A percentile compares a stretch with the other conserved stretches of the same genome.
These are phyloP conservation scores for Sarcophaga carnaria DNA, from an alignment of 2,888 invertebrate species.

Conservation along the genomic window DNA sequence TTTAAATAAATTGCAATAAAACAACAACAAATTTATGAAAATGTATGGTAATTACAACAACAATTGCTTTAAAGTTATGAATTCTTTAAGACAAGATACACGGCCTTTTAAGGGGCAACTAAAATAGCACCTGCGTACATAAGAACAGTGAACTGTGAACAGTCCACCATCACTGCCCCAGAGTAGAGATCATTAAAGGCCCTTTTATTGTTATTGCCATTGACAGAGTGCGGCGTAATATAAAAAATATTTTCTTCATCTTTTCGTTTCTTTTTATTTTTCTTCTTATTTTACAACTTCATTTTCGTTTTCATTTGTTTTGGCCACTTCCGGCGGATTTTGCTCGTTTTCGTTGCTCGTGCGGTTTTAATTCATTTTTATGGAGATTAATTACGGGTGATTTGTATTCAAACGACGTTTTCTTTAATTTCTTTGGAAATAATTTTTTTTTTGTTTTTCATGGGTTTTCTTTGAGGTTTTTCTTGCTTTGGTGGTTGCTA, in stretches of 20 bases:
- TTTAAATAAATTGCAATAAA: not conserved
- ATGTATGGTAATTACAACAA: too few species aligned
- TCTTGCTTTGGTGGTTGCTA: too few species aligned
- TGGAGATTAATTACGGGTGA: slow-evolving; percentile 68
- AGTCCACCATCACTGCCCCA: too few species aligned
- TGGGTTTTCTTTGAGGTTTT: too few species aligned
- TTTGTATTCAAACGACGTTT: slow-evolving; percentile 70
- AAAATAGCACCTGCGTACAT: not conserved
- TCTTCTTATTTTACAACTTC: slow-evolving; percentile 18
- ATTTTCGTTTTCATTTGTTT: slow-evolving; percentile 35
- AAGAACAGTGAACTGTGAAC: not conserved
- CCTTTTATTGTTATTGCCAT: not conserved
- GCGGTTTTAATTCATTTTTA: slow-evolving; percentile 17
- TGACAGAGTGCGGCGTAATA: not conserved
- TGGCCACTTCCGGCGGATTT: slow-evolving; percentile 37
- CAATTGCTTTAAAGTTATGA: too few species aligned
- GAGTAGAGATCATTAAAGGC: too few species aligned
- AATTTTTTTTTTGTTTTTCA: too few species aligned
- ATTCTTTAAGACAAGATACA: too few species aligned
- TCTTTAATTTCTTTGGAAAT: slow-evolving; percentile 38
- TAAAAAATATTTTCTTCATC: slow-evolving; percentile 13
- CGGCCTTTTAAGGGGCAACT: too few species aligned
- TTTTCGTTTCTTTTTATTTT: not conserved
- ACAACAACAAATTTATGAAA: not conserved
- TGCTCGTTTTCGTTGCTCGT: slow-evolving; percentile 10